Conservation (phyloP, 30 jellyfish, hydroid and myxozoan genomes). For the Pseudorhiza aurosa region DNA sequence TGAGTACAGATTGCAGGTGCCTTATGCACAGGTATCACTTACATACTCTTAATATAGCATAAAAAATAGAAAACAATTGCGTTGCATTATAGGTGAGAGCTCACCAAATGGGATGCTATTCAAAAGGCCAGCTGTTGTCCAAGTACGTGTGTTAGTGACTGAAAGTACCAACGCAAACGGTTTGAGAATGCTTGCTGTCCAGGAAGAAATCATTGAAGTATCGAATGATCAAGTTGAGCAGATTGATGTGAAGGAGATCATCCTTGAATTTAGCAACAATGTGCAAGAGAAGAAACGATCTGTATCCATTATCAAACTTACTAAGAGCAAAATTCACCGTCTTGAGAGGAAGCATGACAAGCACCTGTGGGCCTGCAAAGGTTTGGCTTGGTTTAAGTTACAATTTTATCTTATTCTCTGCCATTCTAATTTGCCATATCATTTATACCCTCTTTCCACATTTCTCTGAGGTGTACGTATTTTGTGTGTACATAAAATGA, state of each 20-base stretch:
- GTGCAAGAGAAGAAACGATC: constrained; percentile 49
- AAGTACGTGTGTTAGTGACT: constrained; percentile 66
- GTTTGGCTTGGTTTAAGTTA: too few relatives aligned
- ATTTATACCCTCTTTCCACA: too few relatives aligned
- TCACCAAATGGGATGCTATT: constrained; percentile 7
- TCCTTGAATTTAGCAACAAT: constrained; percentile 49
- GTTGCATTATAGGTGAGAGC: constrained; percentile 38
- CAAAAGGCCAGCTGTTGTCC: constrained; percentile 64
- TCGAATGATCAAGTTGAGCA: constrained; percentile 60
- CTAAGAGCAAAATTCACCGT: constrained; percentile 56
- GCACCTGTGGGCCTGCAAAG: constrained; percentile 70
- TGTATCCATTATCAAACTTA: constrained; percentile 18
- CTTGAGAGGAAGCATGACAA: constrained; percentile 36
- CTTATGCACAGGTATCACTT: too few relatives aligned
- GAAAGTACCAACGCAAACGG: constrained; percentile 42
- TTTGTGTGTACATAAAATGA: neutral
- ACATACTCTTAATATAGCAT: too few relatives aligned
- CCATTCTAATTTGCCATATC: too few relatives aligned
- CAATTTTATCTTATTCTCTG: too few relatives aligned
- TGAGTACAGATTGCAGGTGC: too few relatives aligned
- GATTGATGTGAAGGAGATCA: constrained; percentile 65
- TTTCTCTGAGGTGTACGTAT: too few relatives aligned
- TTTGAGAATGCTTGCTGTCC: constrained; percentile 45
- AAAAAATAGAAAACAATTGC: too few relatives aligned
- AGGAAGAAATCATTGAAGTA: constrained; percentile 67